Evolutionary conservation across 2,797 vertebrate species (phyloP), one percentile per base, ranked within the genome.

Genomic region (Podargus strigoides): DNA sequence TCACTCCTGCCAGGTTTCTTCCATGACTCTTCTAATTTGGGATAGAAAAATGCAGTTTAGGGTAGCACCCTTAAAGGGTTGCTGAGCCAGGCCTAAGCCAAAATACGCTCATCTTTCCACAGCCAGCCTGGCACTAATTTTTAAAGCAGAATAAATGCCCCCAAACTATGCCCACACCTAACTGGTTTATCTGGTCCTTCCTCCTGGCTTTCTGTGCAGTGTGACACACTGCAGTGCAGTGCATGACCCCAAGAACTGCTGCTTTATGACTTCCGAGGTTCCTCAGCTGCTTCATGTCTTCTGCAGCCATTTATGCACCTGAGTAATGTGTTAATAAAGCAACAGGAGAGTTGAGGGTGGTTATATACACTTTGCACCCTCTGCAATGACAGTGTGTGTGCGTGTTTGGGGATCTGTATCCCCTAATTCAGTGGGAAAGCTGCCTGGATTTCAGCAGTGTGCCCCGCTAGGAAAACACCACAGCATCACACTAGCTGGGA

Each of bases 141-240:
- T 52, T 36, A 62, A 67, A 52, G 84, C 47, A 85, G 46, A 68
- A 78, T 28, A 62, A 87, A 85, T 42, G n/a, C 27, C 82, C 39
- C 20, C 10, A 3, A n/a, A 68, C 19, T 10, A 26, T 58, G 24
- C 21, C 49, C 55, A 18, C 20, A 22, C 1, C 0, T 19, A 89
- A 69, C 91, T 68, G 62, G 81, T 92, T 86, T 87, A 63, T 59
- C 80, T 89, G 46, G 41, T 91, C 67, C 37, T 91, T 76, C 91
- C 50, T 81, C 77, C 27, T 39, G 22, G 34, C 70, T 47, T 52
- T 27, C 68, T 12, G 49, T 6, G 3, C 36, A 26, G 66, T 1
- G 21, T 34, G 59, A 80, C 52, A 42, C 22, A 5, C 34, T 3
- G 7, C 18, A 27, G 52, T 1, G 30, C 32, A 1, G 49, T 1